phyloP scores from a whole-genome alignment of 2,888 invertebrate species.

The Labia minor region DNA sequence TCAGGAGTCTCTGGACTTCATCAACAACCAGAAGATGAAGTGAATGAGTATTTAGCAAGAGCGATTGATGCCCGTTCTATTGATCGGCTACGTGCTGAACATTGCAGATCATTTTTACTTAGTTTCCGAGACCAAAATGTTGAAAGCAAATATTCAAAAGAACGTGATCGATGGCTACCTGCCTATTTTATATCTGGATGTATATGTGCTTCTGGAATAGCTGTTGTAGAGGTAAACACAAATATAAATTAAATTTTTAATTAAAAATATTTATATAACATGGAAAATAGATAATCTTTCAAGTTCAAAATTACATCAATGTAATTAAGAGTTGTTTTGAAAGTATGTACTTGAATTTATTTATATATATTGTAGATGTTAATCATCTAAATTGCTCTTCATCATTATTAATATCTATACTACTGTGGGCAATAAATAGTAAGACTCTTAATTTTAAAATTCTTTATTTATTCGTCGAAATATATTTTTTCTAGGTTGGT shows the following conservation, averaged over 20 bases:
- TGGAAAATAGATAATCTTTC: background rate
- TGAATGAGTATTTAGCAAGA: slow-evolving; percentile 90
- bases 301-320: too few relatives aligned
- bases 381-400: slow-evolving; percentile 16
- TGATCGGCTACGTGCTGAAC: slow-evolving; percentile 75
- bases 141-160: slow-evolving; percentile 74
- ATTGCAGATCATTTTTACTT: slow-evolving; percentile 74
- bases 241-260: too few relatives aligned
- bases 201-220: background rate
- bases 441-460: too few relatives aligned
- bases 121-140: slow-evolving; percentile 70
- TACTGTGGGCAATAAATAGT: too few relatives aligned
- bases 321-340: too few relatives aligned
- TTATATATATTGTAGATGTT: background rate
- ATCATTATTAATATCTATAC: slow-evolving; percentile 14
- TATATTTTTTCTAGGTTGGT: too few relatives aligned
- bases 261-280: too few relatives aligned
- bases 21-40: slow-evolving; percentile 72
- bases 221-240: background rate
- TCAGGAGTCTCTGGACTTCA: slow-evolving; percentile 29
- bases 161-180: slow-evolving; percentile 75
- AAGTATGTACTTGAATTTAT: slow-evolving; percentile 20
- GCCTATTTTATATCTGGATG: slow-evolving; percentile 58
- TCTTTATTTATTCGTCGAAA: too few relatives aligned
- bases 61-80: slow-evolving; percentile 93